Percentiles rank a stretch among this genome's conserved stretches.
These are phyloP conservation scores for Stenichneumon culpator DNA, from an alignment of 2,888 invertebrate genomes.

Conservation along the genomic window DNA sequence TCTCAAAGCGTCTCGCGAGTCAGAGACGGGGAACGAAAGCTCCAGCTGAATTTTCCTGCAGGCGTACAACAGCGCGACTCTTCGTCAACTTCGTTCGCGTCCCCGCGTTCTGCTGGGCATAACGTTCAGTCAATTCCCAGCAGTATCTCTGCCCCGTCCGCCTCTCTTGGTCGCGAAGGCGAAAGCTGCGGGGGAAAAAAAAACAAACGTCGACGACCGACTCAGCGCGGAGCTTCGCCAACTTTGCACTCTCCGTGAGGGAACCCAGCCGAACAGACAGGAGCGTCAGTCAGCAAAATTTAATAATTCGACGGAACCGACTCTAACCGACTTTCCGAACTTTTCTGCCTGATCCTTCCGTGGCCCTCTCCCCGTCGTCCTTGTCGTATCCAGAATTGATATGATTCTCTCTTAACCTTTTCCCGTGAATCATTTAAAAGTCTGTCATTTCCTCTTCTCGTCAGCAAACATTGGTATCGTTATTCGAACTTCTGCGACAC, in stretches of 20 bases:
- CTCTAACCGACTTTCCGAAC: constrained; percentile 37
- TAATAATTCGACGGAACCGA: constrained; percentile 49
- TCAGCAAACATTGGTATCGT: too few species aligned
- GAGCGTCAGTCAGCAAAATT: constrained; percentile 47
- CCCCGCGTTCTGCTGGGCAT: background rate
- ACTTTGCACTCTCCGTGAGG: constrained; percentile 45
- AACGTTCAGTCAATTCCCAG: constrained; percentile 29
- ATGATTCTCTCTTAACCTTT: constrained; percentile 18
- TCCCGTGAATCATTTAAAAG: constrained; percentile 26
- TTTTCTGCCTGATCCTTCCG: constrained; percentile 12
- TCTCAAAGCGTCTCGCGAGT: constrained; percentile 41
- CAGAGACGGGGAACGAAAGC: constrained; percentile 39
- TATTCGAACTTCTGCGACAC: too few species aligned
- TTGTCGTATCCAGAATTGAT: background rate
- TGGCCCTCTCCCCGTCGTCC: background rate
- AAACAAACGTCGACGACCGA: constrained; percentile 14
- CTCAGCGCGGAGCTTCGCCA: constrained; percentile 12
- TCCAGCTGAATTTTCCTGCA: constrained; percentile 33
- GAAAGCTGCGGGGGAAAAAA: background rate
- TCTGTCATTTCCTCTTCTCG: background rate
- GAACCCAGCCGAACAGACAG: background rate
- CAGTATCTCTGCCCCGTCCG: constrained; percentile 1
- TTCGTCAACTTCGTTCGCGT: constrained; percentile 21
- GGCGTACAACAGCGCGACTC: constrained; percentile 13
- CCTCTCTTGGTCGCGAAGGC: background rate